phyloP scores from a whole-genome alignment of 1,140 invertebrate genomes.

The Paraescarpia echinospica region DNA sequence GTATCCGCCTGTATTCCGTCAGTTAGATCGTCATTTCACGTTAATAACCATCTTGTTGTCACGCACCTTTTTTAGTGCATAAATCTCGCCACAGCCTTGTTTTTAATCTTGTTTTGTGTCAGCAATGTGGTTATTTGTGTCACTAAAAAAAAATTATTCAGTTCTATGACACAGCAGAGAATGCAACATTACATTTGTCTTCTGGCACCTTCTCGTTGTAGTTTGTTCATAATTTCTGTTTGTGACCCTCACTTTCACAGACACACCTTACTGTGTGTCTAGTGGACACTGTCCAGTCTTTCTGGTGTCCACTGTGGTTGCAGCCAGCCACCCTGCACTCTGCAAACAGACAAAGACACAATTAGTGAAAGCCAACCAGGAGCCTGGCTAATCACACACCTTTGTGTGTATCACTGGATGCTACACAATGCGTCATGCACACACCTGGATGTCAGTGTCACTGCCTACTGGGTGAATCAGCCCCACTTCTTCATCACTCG shows the following conservation, averaged over 20 bases:
- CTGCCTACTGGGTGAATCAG: neutral
- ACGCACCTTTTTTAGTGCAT: neutral
- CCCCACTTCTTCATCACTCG: neutral
- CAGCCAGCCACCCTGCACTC: too few species aligned
- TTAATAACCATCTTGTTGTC: neutral
- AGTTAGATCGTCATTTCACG: neutral
- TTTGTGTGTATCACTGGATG: neutral
- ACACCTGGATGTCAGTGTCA: neutral
- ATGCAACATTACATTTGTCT: neutral
- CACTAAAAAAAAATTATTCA: neutral
- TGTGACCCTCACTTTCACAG: neutral
- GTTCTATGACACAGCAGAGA: neutral
- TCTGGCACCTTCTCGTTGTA: neutral
- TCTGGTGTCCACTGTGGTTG: neutral
- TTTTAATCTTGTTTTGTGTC: neutral
- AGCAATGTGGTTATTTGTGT: neutral
- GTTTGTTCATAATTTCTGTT: neutral
- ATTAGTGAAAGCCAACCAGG: neutral
- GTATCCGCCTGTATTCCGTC: neutral
- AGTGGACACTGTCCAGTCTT: neutral
- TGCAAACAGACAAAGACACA: neutral
- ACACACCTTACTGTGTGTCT: neutral
- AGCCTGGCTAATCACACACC: neutral
- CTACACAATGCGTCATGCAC: neutral
- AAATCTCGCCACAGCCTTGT: neutral